Evolutionary conservation across 1,140 invertebrate species (phyloP).

Genomic region (Nephila pilipes): DNA sequence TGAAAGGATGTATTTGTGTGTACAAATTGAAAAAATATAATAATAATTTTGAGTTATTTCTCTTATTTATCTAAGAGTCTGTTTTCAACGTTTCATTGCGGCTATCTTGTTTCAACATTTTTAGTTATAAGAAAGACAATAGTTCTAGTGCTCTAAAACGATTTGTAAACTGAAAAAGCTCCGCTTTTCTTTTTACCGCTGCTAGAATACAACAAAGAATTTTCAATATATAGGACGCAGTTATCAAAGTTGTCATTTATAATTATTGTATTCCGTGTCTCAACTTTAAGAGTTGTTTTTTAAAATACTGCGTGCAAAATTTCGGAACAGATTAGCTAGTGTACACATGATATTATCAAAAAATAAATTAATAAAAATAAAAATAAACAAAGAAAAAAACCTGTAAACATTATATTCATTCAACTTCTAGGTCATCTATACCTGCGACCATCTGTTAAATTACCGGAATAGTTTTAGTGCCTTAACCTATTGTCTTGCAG

Average conservation of each 20-base stretch:
- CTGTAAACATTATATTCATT: background rate
- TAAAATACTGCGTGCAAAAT: background rate
- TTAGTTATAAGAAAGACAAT: background rate
- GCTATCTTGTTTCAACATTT: background rate
- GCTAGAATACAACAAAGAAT: background rate
- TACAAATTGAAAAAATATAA: too few relatives aligned
- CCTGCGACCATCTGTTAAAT: constrained; percentile 15
- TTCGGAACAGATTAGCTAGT: background rate
- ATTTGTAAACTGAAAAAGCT: background rate
- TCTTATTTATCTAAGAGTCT: too few relatives aligned
- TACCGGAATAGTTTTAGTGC: background rate
- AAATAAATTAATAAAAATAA: background rate
- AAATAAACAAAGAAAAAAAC: background rate
- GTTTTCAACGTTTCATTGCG: too few relatives aligned
- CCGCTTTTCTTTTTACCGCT: background rate
- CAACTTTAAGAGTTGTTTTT: background rate
- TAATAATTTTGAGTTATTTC: too few relatives aligned
- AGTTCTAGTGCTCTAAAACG: background rate
- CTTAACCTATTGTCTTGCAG: background rate
- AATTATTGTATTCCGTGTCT: background rate
- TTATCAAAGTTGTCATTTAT: background rate
- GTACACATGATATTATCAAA: background rate
- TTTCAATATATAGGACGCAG: background rate
- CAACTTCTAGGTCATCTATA: background rate
- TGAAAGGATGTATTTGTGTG: too few relatives aligned